Base-by-base conservation (phyloP, 2,888 invertebrate genomes). In the Lottia gigantea region DNA sequence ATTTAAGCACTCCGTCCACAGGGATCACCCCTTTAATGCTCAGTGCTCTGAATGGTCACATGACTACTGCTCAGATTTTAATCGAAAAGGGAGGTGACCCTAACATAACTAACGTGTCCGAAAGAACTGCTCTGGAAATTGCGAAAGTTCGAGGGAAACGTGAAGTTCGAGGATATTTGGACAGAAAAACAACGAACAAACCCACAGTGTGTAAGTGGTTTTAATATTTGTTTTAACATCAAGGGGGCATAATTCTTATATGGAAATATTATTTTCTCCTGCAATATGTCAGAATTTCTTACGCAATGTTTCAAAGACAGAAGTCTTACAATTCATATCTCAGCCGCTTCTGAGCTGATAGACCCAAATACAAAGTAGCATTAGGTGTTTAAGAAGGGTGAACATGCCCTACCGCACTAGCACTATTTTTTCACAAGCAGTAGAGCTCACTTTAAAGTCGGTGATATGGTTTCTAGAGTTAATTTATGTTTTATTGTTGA, bases 1-100 rank as follows among this genome's bases (percentile, higher is more conserved):
- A 88, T 73, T 83, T 86, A 69, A 76, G 80, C 62, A 87, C 85
- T n/a, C 83, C 85, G 1, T 84, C 86, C 15, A 80, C 84, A 67
- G 87, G 88, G 7, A 74, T 88, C 11, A 87, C 86, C 0, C 84
- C 88, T 6, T 80, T 89, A 62, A 89, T 89, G 89, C 75, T 88
- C 68, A 86, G 88, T 11, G 88, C 89, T 0, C 76, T 87, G 12
- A 88, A 87, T 77, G 89, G 89, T 66, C 88, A 89, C 77, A 84
- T 87, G 84, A 86, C 87, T 19, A 88, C 88, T 2, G 85, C 87
- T 2, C 87, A 89, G 76, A 85, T 89, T 40, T 78, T 89, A 31
- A 82, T 89, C 46, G 89, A 89, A 70, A 77, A 84, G 62, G 88
- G 89, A 7, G 86, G 85, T 25, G 87, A 89, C 76, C 85, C 87